These are phyloP conservation scores for Brachionus calyciflorus DNA, from an alignment of 1,140 invertebrate genomes.

Conservation along the genomic window DNA sequence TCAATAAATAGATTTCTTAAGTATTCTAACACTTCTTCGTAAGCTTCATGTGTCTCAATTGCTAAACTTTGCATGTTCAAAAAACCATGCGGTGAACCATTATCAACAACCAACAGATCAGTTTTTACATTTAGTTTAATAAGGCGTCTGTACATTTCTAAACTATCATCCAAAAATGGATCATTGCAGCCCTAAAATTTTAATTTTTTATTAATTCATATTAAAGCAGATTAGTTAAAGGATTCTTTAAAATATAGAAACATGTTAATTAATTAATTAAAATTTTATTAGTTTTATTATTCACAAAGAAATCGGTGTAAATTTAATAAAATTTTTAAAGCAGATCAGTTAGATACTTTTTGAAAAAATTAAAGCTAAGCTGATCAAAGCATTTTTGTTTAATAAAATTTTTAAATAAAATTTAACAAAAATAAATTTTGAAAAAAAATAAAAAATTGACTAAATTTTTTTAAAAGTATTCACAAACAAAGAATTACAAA, in stretches of 20 bases:
- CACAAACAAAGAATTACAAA: not conserved
- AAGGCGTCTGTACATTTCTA: constrained; percentile 86
- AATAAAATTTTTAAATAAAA: too few species aligned
- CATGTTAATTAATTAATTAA: not conserved
- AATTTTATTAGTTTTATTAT: too few species aligned
- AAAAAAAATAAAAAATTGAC: not conserved
- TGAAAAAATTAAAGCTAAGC: too few species aligned
- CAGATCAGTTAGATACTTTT: too few species aligned
- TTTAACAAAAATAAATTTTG: too few species aligned
- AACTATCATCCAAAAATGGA: constrained; percentile 90
- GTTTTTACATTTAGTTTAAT: constrained; percentile 73
- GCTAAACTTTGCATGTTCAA: constrained; percentile 23
- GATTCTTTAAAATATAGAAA: constrained; percentile 26
- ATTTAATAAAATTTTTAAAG: too few species aligned
- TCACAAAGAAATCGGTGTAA: too few species aligned
- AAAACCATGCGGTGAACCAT: constrained; percentile 38
- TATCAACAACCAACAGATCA: constrained; percentile 70
- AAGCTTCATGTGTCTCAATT: constrained; percentile 42
- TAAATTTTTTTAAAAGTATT: not conserved
- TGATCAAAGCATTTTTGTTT: too few species aligned
- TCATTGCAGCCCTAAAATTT: constrained; percentile 63
- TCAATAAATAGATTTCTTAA: constrained; percentile 12
- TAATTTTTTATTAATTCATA: not conserved
- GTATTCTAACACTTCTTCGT: constrained; percentile 5
- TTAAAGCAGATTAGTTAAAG: not conserved